Conservation (phyloP, 2,888 invertebrate species). For the Drosophila maculinotata region DNA sequence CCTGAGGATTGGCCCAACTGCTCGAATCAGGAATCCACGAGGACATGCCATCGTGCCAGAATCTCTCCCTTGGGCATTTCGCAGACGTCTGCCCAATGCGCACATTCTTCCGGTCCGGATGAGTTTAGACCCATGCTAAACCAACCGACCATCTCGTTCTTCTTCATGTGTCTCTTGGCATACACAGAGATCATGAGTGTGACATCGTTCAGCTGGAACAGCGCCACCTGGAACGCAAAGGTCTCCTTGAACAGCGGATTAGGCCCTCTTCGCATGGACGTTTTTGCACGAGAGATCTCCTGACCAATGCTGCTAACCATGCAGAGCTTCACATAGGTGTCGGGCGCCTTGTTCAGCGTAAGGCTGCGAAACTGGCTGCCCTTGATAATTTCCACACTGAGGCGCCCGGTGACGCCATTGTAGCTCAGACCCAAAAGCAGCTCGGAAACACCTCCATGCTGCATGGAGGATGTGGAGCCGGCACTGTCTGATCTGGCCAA, state of each 20-base stretch:
- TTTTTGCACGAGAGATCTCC: constrained; percentile 96
- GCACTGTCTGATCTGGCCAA: constrained; percentile 96
- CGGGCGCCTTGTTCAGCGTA: constrained; percentile 92
- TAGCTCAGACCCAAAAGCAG: constrained; percentile 95
- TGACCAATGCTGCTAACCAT: constrained; percentile 96
- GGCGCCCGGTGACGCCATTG: constrained; percentile 96
- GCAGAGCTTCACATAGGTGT: constrained; percentile 96
- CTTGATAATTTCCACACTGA: constrained; percentile 94
- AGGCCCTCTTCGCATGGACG: constrained; percentile 95
- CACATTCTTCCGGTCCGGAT: constrained; percentile 95
- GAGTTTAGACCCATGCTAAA: constrained; percentile 96
- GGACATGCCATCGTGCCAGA: constrained; percentile 96
- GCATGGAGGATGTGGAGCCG: constrained; percentile 96
- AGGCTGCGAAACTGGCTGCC: constrained; percentile 90
- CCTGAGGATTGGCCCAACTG: constrained; percentile 84
- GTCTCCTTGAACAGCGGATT: constrained; percentile 98
- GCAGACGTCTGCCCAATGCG: constrained; percentile 97
- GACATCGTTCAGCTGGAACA: constrained; percentile 97
- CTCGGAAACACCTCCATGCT: constrained; percentile 95
- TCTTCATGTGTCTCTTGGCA: constrained; percentile 95
- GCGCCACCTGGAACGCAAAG: constrained; percentile 98
- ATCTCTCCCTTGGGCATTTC: constrained; percentile 94
- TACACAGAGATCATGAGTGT: constrained; percentile 97
- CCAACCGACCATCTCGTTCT: constrained; percentile 99
- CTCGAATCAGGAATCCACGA: constrained; percentile 91